phyloP scores from a whole-genome alignment of 2,888 invertebrate species.

The Athalia cordata region DNA sequence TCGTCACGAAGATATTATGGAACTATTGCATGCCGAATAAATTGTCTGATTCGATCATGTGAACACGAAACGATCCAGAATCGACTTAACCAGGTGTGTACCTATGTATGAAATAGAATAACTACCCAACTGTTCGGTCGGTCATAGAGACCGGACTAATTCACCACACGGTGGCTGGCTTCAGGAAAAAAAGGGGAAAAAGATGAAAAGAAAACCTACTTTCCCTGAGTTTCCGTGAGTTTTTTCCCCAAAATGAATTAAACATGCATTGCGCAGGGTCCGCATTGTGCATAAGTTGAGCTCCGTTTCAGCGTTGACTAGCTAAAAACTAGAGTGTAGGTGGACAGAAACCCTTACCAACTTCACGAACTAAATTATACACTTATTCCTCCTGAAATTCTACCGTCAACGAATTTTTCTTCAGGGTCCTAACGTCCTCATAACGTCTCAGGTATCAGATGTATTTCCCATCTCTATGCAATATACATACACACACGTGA shows the following conservation, averaged over 20 bases:
- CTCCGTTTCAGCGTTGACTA: constrained; percentile 22
- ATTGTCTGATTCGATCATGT: too few relatives aligned
- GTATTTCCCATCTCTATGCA: not conserved
- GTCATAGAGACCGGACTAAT: constrained; percentile 19
- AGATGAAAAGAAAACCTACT: constrained; percentile 5
- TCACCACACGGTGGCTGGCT: not conserved
- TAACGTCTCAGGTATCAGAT: not conserved
- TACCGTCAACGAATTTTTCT: constrained; percentile 15
- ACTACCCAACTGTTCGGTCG: not conserved
- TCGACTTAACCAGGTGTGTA: too few relatives aligned
- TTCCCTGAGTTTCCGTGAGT: constrained; percentile 1
- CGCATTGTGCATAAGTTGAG: constrained; percentile 33
- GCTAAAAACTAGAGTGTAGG: too few relatives aligned
- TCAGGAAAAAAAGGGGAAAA: too few relatives aligned
- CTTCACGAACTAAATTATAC: too few relatives aligned
- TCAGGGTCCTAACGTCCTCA: not conserved
- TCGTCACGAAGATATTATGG: too few relatives aligned
- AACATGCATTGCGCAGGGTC: constrained; percentile 25
- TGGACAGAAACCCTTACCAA: too few relatives aligned
- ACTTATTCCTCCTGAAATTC: not conserved
- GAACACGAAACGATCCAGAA: too few relatives aligned
- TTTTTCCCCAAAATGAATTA: constrained; percentile 34
- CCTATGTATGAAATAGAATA: too few relatives aligned
- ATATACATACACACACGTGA: constrained; percentile 29
- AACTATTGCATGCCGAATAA: too few relatives aligned